Conservation (phyloP, 2,797 vertebrate species). For the Nyctalus aviator region DNA sequence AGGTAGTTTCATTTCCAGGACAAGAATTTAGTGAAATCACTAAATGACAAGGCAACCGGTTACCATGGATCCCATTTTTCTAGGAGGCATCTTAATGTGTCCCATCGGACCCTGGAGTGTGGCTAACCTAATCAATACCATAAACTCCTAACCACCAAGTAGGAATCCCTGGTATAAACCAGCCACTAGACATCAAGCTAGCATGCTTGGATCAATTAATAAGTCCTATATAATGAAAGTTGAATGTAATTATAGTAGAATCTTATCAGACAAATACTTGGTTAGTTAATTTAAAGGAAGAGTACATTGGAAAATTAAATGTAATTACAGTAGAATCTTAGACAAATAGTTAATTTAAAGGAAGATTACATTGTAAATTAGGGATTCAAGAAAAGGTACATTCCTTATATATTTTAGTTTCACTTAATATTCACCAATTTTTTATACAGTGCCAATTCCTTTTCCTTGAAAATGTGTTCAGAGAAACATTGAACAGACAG, state of each 20-base stretch:
- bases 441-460: neutral
- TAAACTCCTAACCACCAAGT: neutral
- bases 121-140: neutral
- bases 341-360: neutral
- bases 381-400: conserved; percentile 8
- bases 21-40: conserved; percentile 35
- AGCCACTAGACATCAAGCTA: neutral
- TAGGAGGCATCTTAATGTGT: neutral
- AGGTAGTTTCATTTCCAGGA: neutral
- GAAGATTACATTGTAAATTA: neutral
- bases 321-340: conserved; percentile 21
- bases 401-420: neutral
- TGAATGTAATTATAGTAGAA: conserved; percentile 15
- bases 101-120: neutral
- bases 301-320: neutral
- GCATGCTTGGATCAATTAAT: neutral
- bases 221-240: neutral
- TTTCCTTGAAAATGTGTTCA: conserved; percentile 28
- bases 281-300: neutral
- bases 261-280: neutral
- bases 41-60: neutral
- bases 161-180: neutral
- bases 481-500: no score
- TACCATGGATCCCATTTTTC: neutral
- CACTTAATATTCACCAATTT: neutral